Percentiles rank a stretch among this genome's conserved stretches.
Conservation (phyloP, 2,797 vertebrate species). For the Falco berigora region DNA sequence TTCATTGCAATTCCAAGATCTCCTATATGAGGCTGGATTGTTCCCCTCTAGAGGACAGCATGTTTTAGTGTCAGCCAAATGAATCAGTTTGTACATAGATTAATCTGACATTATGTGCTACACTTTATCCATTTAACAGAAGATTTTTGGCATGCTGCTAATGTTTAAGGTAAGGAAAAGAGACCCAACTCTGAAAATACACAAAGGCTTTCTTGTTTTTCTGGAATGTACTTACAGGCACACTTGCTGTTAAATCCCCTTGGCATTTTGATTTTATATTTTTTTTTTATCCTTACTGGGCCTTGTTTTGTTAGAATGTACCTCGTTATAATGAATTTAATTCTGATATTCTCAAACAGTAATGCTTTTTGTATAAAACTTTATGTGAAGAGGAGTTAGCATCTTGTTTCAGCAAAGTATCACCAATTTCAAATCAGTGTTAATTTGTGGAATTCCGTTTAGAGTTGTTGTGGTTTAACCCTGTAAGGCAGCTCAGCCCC, state of each 20-base stretch:
- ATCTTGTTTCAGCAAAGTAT: background rate
- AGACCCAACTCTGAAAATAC: background rate
- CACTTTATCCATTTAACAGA: background rate
- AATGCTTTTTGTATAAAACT: background rate
- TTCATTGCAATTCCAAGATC: background rate
- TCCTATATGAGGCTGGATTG: background rate
- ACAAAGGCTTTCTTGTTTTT: background rate
- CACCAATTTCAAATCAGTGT: background rate
- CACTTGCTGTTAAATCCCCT: background rate
- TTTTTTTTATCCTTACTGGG: too few species aligned
- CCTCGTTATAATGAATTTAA: background rate
- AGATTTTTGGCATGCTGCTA: background rate
- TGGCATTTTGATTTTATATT: background rate
- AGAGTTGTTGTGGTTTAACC: background rate
- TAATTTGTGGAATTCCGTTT: background rate
- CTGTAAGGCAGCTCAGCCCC: background rate
- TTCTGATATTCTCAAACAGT: background rate
- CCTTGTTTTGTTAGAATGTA: background rate
- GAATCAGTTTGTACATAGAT: background rate
- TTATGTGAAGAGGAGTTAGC: background rate
- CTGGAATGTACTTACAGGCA: background rate
- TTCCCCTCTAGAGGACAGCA: background rate
- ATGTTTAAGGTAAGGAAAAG: background rate
- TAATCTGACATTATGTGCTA: background rate
- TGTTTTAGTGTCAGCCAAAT: background rate